Conservation (phyloP, 2,113 vertebrate species). For the Cacatua alba region DNA sequence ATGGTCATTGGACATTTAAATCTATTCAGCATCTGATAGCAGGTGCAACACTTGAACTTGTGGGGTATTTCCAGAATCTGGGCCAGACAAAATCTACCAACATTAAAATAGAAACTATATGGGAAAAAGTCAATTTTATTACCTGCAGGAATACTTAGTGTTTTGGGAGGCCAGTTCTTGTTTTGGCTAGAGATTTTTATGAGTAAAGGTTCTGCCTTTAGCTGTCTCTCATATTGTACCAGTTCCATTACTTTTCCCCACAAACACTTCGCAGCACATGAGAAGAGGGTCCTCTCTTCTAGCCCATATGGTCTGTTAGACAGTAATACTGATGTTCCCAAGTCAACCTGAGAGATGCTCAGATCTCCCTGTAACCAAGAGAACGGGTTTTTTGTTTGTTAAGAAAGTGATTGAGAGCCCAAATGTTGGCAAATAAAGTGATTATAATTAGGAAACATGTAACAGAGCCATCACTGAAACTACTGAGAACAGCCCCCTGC, state of each 20-base stretch:
- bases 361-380: not conserved
- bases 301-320: not conserved
- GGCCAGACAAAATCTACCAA: not conserved
- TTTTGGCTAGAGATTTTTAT: not conserved
- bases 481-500: not conserved
- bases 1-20: not conserved
- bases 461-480: not conserved
- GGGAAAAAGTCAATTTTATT: not conserved
- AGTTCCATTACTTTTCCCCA: not conserved
- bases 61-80: accelerated
- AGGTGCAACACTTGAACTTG: not conserved
- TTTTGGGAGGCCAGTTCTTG: not conserved
- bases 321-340: not conserved
- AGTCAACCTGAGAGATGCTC: not conserved
- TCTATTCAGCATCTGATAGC: not conserved
- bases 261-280: not conserved
- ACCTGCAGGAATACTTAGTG: not conserved
- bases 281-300: not conserved
- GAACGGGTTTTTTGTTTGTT: not conserved
- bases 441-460: not conserved
- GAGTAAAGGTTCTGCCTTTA: not conserved
- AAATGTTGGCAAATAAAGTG: not conserved
- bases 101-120: not conserved
- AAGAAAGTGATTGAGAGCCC: accelerated
- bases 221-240: not conserved